Evolutionary conservation across 37 sponge, comb jelly and placozoan species (phyloP).

Genomic region (Chondrosia reniformis): DNA sequence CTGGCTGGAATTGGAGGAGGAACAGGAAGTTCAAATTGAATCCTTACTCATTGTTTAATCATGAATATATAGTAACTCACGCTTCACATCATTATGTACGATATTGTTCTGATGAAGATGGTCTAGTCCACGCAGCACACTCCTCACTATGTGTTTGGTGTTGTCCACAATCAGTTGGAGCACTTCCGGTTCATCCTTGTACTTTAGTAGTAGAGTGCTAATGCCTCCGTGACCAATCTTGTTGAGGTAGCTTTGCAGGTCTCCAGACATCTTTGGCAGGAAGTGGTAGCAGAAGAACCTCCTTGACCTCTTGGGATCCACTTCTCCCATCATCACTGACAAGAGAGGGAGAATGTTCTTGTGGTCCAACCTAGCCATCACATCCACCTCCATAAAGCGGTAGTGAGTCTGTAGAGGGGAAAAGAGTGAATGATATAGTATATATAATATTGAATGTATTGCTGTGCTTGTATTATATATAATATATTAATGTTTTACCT

Average conservation of each 20-base stretch:
- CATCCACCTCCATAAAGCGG: conserved; percentile 27
- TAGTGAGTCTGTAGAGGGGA: conserved; percentile 45
- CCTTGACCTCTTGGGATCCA: conserved; percentile 18
- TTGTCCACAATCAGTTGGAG: conserved; percentile 23
- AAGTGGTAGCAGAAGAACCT: conserved; percentile 47
- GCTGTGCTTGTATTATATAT: too few species aligned
- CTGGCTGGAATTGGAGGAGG: not conserved
- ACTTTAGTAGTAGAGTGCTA: conserved; percentile 4
- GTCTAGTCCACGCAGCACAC: conserved; percentile 10
- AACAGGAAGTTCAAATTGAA: not conserved
- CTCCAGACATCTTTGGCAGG: conserved; percentile 35
- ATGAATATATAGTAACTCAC: conserved; percentile 25
- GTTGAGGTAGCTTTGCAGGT: conserved; percentile 8
- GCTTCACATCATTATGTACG: conserved; percentile 45
- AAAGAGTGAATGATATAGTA: too few species aligned
- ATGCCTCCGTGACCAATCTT: conserved; percentile 11
- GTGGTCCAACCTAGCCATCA: conserved; percentile 29
- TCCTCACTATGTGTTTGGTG: conserved; percentile 22
- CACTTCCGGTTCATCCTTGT: conserved; percentile 11
- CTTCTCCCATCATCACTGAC: conserved; percentile 45
- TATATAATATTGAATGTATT: too few species aligned
- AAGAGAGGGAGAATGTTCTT: conserved; percentile 39
- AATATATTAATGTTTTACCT: too few species aligned
- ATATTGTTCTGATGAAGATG: conserved; percentile 23
- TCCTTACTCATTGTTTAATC: conserved; percentile 25